Evolutionary conservation across 2,113 vertebrate genomes (phyloP).

Genomic region (Syngnathus floridae): DNA sequence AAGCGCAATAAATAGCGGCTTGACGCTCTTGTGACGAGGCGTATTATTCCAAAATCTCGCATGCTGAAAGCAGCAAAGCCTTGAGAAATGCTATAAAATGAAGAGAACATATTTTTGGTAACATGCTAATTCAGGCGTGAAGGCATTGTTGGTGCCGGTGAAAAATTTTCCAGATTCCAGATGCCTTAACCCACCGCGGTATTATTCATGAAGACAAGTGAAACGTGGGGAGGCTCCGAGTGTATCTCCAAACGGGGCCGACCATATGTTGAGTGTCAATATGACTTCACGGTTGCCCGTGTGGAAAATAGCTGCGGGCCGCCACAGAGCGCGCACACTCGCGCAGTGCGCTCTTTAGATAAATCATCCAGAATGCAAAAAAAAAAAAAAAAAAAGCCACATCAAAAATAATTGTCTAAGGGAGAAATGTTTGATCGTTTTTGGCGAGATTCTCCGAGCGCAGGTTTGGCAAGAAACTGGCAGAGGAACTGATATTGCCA

Average conservation of each 20-base stretch:
- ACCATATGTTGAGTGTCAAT: conserved; percentile 80
- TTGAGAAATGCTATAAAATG: neutral
- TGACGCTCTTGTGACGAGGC: too few relatives aligned
- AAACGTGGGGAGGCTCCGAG: conserved; percentile 68
- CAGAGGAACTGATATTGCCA: conserved; percentile 10
- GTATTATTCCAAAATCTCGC: too few relatives aligned
- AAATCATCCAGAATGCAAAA: conserved; percentile 68
- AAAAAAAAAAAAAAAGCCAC: conserved; percentile 49
- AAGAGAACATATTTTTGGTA: neutral
- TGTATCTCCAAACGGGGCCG: conserved; percentile 69
- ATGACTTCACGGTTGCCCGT: conserved; percentile 74
- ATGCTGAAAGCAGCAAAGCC: neutral
- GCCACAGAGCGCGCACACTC: conserved; percentile 62
- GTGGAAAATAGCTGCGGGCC: conserved; percentile 75
- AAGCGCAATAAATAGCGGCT: too few relatives aligned
- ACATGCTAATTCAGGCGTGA: conserved; percentile 26
- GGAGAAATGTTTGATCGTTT: conserved; percentile 51
- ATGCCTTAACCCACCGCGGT: conserved; percentile 65
- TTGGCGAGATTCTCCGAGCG: conserved; percentile 60
- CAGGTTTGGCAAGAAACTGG: conserved; percentile 67
- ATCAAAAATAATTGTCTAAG: conserved; percentile 59
- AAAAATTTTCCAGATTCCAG: conserved; percentile 61
- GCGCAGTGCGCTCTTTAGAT: conserved; percentile 64
- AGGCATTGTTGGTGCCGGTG: conserved; percentile 58
- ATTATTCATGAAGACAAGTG: conserved; percentile 78